These are phyloP conservation scores for Gastrophysa polygoni DNA, from an alignment of 2,888 invertebrate species.

Conservation along the genomic window DNA sequence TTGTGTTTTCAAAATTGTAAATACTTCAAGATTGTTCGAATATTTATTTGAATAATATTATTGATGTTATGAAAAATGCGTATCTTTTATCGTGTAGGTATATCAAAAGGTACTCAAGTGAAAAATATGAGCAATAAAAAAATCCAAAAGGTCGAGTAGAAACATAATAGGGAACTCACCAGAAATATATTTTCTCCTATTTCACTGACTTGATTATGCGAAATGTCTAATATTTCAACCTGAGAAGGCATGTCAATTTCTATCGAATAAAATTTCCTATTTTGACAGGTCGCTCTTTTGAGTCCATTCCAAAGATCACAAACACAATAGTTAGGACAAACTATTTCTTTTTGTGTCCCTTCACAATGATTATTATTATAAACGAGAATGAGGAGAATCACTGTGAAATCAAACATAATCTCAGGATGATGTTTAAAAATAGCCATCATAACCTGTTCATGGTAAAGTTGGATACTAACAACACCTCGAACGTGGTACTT, in stretches of 20 bases:
- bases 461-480: background rate
- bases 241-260: conserved; percentile 65
- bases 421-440: no score
- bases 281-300: conserved; percentile 62
- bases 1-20: no score
- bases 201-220: conserved; percentile 66
- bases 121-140: no score
- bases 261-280: conserved; percentile 65
- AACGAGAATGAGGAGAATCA: conserved; percentile 24
- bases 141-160: no score
- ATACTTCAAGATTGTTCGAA: no score
- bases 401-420: conserved; percentile 14
- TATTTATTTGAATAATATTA: no score
- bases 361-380: conserved; percentile 20
- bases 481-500: no score
- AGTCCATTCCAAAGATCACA: conserved; percentile 62
- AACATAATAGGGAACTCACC: conserved; percentile 55
- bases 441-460: background rate
- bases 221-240: conserved; percentile 66
- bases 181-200: conserved; percentile 67
- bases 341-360: conserved; percentile 37
- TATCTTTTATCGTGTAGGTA: no score
- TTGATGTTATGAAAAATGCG: no score
- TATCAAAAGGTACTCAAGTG: background rate
- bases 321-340: conserved; percentile 63